A percentile compares a stretch with the other conserved stretches of the same genome.
These are phyloP conservation scores for Chondrilla cf. caribensis DNA, from an alignment of 37 sponge, comb jelly and placozoan genomes.

Conservation along the genomic window DNA sequence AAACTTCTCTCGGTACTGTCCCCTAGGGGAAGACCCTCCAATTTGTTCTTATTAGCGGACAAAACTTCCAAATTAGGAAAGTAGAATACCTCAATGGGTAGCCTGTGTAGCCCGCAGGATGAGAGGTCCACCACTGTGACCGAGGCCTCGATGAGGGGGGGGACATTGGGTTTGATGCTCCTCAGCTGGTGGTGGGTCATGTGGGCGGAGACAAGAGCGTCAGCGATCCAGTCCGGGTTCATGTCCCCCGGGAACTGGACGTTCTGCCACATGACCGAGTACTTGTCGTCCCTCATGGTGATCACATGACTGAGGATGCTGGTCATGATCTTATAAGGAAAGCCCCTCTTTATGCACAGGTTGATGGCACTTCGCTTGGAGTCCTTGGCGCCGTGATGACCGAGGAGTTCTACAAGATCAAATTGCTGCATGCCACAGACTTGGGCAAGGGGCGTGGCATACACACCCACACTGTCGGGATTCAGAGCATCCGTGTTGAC, in stretches of 20 bases:
- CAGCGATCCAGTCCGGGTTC: slow-evolving; percentile 38
- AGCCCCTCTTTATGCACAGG: slow-evolving; percentile 9
- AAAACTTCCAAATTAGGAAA: slow-evolving; percentile 49
- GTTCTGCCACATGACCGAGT: slow-evolving; percentile 29
- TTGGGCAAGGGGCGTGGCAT: slow-evolving; percentile 49
- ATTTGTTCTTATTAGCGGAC: slow-evolving; percentile 34
- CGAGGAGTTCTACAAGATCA: slow-evolving; percentile 23
- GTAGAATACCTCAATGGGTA: slow-evolving; percentile 63
- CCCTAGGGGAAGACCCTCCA: slow-evolving; percentile 43
- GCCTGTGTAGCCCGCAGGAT: slow-evolving; percentile 20
- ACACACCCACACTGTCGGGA: background rate
- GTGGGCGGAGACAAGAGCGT: slow-evolving; percentile 13
- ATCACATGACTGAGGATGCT: slow-evolving; percentile 45
- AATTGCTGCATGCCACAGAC: slow-evolving; percentile 31
- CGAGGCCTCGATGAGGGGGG: background rate
- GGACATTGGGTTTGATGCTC: background rate
- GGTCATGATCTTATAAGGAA: slow-evolving; percentile 23
- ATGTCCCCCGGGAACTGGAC: slow-evolving; percentile 17
- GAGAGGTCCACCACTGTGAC: slow-evolving; percentile 58
- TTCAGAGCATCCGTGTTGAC: slow-evolving; percentile 25
- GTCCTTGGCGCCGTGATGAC: slow-evolving; percentile 58
- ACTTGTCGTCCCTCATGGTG: slow-evolving; percentile 35
- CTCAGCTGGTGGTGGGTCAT: slow-evolving; percentile 19
- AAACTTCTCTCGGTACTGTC: background rate
- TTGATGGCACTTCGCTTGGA: slow-evolving; percentile 47